Percentiles rank a stretch among this genome's conserved stretches.
Evolutionary conservation across 2,797 vertebrate species (phyloP).

Genomic region (Glossophaga mutica): DNA sequence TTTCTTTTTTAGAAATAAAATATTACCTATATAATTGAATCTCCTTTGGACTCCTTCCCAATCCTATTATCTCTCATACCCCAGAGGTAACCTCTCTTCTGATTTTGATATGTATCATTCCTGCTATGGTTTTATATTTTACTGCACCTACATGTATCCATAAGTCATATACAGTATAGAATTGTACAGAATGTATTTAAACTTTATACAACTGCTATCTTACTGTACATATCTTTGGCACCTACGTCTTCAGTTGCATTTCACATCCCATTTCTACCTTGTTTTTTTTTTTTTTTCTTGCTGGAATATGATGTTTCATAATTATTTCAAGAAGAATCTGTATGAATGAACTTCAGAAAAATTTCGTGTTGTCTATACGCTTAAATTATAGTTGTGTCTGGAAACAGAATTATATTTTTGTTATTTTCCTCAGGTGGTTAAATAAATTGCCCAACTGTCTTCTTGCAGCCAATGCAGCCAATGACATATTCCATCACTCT

Average conservation of each 20-base stretch:
- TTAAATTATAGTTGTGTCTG: background rate
- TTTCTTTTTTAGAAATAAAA: constrained; percentile 34
- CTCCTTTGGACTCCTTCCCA: constrained; percentile 24
- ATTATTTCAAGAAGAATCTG: background rate
- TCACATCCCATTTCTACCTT: background rate
- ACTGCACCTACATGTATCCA: background rate
- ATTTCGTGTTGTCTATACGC: background rate
- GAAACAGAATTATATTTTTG: background rate
- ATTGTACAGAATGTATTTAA: background rate
- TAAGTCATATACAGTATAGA: background rate
- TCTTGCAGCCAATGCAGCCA: background rate
- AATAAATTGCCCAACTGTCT: background rate
- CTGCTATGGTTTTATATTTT: background rate
- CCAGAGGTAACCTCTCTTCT: background rate
- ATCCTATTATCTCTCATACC: constrained; percentile 11
- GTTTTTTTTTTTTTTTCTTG: background rate
- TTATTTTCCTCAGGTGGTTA: background rate
- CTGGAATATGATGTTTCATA: background rate
- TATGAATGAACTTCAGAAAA: background rate
- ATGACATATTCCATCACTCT: background rate
- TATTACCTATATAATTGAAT: constrained; percentile 23
- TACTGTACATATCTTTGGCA: background rate
- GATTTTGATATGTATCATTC: background rate
- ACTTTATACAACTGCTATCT: background rate
- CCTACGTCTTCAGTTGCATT: background rate